A percentile compares a stretch with the other conserved stretches of the same genome.
Evolutionary conservation across 2,888 invertebrate genomes (phyloP).

Genomic region (Frankliniella intonsa): DNA sequence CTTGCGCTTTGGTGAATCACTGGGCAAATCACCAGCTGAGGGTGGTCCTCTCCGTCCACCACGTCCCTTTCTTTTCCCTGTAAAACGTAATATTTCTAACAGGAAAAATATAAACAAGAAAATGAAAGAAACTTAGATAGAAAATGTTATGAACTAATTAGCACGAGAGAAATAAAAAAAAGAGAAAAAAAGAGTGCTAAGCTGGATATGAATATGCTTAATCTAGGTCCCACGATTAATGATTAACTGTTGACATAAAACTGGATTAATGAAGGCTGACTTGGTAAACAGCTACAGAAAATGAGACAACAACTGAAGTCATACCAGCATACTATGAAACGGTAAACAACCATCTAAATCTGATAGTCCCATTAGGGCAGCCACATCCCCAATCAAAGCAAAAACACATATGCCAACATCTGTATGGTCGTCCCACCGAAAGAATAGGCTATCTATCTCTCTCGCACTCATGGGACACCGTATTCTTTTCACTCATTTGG

Average conservation of each 20-base stretch:
- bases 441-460: too few species aligned
- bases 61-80: constrained; percentile 8
- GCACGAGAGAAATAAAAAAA: background rate
- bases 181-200: background rate
- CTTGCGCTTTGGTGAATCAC: constrained; percentile 36
- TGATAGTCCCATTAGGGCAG: background rate
- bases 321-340: background rate
- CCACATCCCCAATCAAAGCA: too few species aligned
- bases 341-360: background rate
- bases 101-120: too few species aligned
- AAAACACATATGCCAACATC: too few species aligned
- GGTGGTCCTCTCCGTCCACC: background rate
- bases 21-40: background rate
- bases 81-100: background rate
- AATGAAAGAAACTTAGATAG: background rate
- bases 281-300: background rate
- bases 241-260: background rate
- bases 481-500: too few species aligned
- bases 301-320: background rate
- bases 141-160: background rate
- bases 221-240: background rate
- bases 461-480: too few species aligned
- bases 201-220: background rate
- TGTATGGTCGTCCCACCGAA: too few species aligned
- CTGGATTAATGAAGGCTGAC: background rate